Evolutionary conservation across 2,113 vertebrate genomes (phyloP).

Genomic region (Sphaerodactylus townsendi): DNA sequence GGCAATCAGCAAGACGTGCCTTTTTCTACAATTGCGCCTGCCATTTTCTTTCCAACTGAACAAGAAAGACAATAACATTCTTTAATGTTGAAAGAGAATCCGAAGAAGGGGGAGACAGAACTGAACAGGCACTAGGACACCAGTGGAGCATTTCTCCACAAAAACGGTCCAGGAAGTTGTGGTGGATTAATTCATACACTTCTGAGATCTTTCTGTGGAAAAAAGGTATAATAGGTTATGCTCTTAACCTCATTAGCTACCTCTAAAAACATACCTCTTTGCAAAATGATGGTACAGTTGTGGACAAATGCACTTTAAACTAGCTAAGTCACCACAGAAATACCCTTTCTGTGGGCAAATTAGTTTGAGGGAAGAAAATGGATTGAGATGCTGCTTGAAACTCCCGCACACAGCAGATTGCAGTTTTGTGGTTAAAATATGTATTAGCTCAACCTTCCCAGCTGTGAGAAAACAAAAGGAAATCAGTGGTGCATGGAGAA

Average conservation of each 20-base stretch:
- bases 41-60: too few relatives aligned
- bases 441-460: slow-evolving; percentile 75
- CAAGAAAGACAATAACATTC: too few relatives aligned
- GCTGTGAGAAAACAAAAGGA: slow-evolving; percentile 77
- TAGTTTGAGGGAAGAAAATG: slow-evolving; percentile 72
- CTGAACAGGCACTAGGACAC: too few relatives aligned
- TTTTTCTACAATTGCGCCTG: too few relatives aligned
- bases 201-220: too few relatives aligned
- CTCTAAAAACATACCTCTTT: neutral
- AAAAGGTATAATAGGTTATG: neutral
- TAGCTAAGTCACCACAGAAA: neutral
- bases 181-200: too few relatives aligned
- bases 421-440: slow-evolving; percentile 72
- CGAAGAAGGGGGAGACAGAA: too few relatives aligned
- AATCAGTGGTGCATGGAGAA: slow-evolving; percentile 74
- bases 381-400: slow-evolving; percentile 67
- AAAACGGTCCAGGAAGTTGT: too few relatives aligned
- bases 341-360: slow-evolving; percentile 72
- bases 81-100: too few relatives aligned
- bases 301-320: neutral
- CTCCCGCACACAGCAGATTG: slow-evolving; percentile 66
- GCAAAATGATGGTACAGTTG: neutral
- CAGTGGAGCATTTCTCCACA: too few relatives aligned
- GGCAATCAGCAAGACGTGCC: too few relatives aligned
- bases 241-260: neutral